These are phyloP conservation scores for Antigone vipio DNA, from an alignment of 2,113 vertebrate species.

Conservation along the genomic window DNA sequence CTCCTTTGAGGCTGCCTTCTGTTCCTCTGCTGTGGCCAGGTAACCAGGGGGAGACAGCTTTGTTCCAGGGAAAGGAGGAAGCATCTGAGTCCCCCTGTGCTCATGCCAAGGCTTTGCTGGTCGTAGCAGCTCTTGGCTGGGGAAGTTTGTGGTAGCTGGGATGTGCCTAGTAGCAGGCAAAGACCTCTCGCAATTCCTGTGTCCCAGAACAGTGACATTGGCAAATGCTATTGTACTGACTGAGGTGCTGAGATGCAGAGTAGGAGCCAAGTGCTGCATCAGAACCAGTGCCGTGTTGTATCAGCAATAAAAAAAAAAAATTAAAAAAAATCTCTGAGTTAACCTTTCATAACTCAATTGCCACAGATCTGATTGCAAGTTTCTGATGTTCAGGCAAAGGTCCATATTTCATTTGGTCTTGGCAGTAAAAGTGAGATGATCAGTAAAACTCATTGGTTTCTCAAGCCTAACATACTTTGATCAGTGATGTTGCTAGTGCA, in stretches of 20 bases:
- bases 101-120: neutral
- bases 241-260: neutral
- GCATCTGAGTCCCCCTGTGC: neutral
- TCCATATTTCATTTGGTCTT: neutral
- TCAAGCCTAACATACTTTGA: neutral
- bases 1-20: neutral
- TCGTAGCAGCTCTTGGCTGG: neutral
- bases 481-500: neutral
- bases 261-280: neutral
- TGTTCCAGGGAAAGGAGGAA: neutral
- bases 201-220: neutral
- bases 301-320: neutral
- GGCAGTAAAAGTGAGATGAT: neutral
- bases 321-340: neutral
- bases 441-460: neutral
- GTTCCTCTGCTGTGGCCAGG: neutral
- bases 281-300: neutral
- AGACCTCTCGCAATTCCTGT: neutral
- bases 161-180: neutral
- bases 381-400: neutral
- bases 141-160: neutral
- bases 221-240: neutral
- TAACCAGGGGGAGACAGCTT: neutral
- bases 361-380: neutral
- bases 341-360: neutral